Percentiles rank a stretch among this genome's conserved stretches.
These are phyloP conservation scores for Cricetomys ansorgei DNA, from an alignment of 2,113 vertebrate genomes.

Conservation along the genomic window DNA sequence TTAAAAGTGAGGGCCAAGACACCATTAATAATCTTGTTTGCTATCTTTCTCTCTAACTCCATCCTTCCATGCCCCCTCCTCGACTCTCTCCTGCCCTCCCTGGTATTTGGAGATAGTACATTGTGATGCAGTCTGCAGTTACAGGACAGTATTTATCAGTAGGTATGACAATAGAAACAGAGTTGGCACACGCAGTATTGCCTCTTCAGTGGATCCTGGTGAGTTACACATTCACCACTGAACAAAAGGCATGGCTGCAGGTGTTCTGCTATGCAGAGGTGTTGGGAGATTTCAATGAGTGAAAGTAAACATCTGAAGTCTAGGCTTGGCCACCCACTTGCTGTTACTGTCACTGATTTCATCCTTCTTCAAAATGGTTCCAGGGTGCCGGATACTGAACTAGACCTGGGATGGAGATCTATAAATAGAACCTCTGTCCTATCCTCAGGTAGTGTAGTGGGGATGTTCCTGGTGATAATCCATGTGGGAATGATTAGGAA, in stretches of 20 bases:
- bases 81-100: accelerated
- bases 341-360: background rate
- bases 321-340: accelerated
- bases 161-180: background rate
- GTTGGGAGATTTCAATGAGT: background rate
- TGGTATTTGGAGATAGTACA: background rate
- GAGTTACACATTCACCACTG: background rate
- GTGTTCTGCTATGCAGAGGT: no score
- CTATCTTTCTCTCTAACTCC: background rate
- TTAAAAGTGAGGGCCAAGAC: no score
- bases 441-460: no score
- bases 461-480: background rate
- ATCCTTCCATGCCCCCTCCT: background rate
- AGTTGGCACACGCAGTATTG: background rate
- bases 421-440: background rate
- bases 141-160: background rate
- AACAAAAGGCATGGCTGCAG: background rate
- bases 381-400: no score
- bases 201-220: background rate
- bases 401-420: background rate
- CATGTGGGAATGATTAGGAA: background rate
- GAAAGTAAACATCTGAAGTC: no score
- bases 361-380: background rate
- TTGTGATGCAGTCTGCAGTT: background rate
- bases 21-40: background rate